Evolutionary conservation across 2,113 vertebrate species (phyloP).

Genomic region (Climacteris rufus): DNA sequence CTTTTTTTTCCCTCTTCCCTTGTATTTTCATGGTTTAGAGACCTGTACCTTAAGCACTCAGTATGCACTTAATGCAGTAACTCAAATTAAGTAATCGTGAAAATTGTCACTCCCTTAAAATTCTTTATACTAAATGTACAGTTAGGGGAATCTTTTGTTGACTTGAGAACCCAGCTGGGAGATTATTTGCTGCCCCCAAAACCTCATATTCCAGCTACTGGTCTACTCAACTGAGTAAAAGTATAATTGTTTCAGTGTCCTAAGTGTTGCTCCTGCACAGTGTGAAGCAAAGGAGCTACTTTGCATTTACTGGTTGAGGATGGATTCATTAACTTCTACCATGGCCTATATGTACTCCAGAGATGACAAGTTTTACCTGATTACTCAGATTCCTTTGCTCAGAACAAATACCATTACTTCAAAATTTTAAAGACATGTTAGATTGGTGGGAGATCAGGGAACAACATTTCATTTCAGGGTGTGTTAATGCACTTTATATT

Average conservation of each 20-base stretch:
- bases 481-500: neutral
- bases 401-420: neutral
- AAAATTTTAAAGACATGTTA: neutral
- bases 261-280: neutral
- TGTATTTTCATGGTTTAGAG: neutral
- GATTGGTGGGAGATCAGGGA: neutral
- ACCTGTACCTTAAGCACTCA: neutral
- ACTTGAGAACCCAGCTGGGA: neutral
- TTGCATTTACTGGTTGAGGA: neutral
- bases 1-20: rapidly evolving
- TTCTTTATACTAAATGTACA: neutral
- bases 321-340: neutral
- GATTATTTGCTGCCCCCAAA: neutral
- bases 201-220: neutral
- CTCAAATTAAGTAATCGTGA: neutral
- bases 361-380: neutral
- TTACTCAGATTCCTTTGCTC: neutral
- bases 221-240: neutral
- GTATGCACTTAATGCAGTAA: neutral
- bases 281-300: neutral
- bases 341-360: neutral
- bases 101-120: neutral
- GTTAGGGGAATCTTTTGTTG: neutral
- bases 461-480: neutral
- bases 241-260: neutral